Conservation (phyloP, 1,140 invertebrate species). For the Drosophila quadrilineata region DNA sequence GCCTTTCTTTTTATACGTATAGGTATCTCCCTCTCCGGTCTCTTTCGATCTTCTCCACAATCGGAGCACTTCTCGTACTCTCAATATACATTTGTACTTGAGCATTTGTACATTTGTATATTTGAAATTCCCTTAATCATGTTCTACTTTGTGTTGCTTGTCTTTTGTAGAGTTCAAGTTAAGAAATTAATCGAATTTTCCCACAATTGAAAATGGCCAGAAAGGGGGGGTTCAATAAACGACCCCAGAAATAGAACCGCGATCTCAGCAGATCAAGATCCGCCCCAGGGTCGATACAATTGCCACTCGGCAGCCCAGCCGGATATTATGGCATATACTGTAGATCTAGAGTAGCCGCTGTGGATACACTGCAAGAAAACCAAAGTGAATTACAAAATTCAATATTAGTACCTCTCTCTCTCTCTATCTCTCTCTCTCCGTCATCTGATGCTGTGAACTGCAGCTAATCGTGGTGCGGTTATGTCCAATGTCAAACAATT, state of each 20-base stretch:
- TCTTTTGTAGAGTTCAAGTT: conserved; percentile 20
- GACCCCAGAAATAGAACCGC: conserved; percentile 12
- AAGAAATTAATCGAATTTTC: conserved; percentile 64
- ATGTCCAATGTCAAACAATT: no score
- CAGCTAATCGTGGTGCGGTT: no score
- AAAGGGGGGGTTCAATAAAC: conserved; percentile 35
- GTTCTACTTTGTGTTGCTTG: not conserved
- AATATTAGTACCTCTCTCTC: not conserved
- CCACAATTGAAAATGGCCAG: conserved; percentile 43
- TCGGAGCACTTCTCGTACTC: no score
- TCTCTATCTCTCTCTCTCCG: not conserved
- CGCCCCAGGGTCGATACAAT: conserved; percentile 14
- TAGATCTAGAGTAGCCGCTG: no score
- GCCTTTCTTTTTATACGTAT: no score
- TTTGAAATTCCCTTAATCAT: conserved; percentile 61
- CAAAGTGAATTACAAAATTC: not conserved
- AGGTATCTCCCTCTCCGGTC: no score
- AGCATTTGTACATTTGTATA: no score
- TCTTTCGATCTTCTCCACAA: no score
- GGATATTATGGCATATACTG: conserved; percentile 6
- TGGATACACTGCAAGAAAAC: not conserved
- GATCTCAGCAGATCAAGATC: conserved; percentile 1
- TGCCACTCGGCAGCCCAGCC: not conserved
- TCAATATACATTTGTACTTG: no score
- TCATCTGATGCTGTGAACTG: no score